Percentiles rank a stretch among this genome's conserved stretches.
phyloP scores from a whole-genome alignment of 1,140 invertebrate genomes.

The Ladona fulva region DNA sequence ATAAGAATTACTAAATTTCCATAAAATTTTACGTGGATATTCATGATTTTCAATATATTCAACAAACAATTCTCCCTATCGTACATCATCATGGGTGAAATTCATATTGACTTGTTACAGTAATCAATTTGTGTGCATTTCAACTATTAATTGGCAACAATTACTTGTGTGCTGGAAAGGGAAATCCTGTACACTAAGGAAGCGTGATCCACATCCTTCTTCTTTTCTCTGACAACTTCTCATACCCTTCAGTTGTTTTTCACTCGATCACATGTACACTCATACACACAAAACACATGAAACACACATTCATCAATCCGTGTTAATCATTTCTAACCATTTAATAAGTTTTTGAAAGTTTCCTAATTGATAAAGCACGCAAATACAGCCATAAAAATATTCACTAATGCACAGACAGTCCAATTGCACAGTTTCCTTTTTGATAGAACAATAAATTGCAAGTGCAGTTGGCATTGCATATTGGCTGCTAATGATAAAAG shows the following conservation, averaged over 20 bases:
- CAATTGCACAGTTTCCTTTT: background rate
- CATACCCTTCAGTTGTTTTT: background rate
- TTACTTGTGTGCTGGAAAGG: background rate
- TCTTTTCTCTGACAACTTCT: background rate
- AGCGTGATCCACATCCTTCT: background rate
- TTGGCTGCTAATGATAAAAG: background rate
- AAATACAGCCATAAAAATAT: conserved; percentile 7
- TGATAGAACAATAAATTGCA: background rate
- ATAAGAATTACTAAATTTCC: no score
- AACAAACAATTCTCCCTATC: no score
- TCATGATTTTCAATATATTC: no score
- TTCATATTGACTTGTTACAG: background rate
- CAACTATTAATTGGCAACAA: background rate
- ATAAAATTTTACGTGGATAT: no score
- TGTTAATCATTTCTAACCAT: background rate
- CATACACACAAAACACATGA: background rate
- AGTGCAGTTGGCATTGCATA: background rate
- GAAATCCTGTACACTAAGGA: background rate
- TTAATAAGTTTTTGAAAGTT: conserved; percentile 1
- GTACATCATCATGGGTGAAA: background rate
- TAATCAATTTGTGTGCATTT: background rate
- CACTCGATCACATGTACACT: background rate
- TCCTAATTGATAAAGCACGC: background rate
- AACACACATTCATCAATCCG: background rate
- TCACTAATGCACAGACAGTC: background rate